Percentiles rank a stretch among this genome's conserved stretches.
phyloP scores from a whole-genome alignment of 1,140 invertebrate species.

The Planococcus citri region DNA sequence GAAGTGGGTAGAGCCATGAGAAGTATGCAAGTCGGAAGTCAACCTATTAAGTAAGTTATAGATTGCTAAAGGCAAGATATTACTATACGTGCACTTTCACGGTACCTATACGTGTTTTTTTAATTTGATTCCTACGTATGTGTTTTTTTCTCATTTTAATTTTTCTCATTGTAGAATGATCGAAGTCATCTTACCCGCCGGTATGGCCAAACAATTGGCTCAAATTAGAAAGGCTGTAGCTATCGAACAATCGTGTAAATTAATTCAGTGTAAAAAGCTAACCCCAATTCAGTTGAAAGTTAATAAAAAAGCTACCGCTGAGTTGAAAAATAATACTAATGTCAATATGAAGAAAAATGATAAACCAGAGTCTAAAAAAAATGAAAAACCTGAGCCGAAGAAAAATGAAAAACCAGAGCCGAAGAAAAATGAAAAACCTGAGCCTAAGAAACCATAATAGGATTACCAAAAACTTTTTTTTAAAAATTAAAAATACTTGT shows the following conservation, averaged over 20 bases:
- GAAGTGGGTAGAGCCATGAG: constrained; percentile 29
- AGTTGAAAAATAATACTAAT: neutral
- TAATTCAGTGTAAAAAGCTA: constrained; percentile 26
- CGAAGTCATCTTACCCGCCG: constrained; percentile 27
- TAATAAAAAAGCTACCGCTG: neutral
- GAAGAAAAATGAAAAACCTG: neutral
- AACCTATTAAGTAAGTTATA: constrained; percentile 28
- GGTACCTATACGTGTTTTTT: too few relatives aligned
- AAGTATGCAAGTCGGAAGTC: constrained; percentile 26
- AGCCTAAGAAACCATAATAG: neutral
- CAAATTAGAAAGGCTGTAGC: constrained; percentile 25
- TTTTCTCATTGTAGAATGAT: constrained; percentile 24
- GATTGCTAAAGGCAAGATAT: neutral
- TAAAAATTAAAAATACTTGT: neutral
- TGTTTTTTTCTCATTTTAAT: too few relatives aligned
- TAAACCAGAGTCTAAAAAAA: neutral
- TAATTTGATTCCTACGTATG: too few relatives aligned
- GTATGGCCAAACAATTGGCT: constrained; percentile 26
- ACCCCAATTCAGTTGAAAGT: neutral
- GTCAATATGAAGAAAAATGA: neutral
- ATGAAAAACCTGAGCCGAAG: too few relatives aligned
- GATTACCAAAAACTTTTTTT: neutral
- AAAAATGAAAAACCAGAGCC: too few relatives aligned
- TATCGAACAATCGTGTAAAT: constrained; percentile 27
- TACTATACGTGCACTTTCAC: neutral